Evolutionary conservation across 1,140 invertebrate species (phyloP).

Genomic region (Lucilia cuprina): DNA sequence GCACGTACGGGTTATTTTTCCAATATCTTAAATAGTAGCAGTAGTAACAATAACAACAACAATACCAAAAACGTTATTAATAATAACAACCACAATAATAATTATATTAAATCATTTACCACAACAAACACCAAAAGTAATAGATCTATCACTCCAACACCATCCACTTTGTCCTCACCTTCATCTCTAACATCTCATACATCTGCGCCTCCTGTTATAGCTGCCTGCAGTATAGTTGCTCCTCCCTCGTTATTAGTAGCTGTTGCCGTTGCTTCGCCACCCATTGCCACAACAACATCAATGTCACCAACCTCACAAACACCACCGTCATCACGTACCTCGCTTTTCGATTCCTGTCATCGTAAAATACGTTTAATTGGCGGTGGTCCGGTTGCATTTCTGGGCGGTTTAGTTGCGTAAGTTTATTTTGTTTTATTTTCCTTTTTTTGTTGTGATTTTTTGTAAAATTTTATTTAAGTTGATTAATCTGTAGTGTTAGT

Average conservation of each 20-base stretch:
- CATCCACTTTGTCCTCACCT: slow-evolving; percentile 22
- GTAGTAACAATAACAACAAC: slow-evolving; percentile 30
- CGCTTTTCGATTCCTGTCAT: slow-evolving; percentile 74
- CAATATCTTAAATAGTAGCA: slow-evolving; percentile 23
- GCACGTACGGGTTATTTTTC: slow-evolving; percentile 25
- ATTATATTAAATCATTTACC: slow-evolving; percentile 19
- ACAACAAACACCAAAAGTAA: background rate
- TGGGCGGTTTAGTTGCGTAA: slow-evolving; percentile 76
- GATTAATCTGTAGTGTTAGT: background rate
- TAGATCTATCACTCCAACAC: background rate
- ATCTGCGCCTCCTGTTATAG: background rate
- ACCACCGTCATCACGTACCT: slow-evolving; percentile 67
- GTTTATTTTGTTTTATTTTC: slow-evolving; percentile 54
- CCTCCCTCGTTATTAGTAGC: slow-evolving; percentile 33
- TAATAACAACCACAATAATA: slow-evolving; percentile 9
- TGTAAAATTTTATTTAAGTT: slow-evolving; percentile 15
- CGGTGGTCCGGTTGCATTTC: slow-evolving; percentile 69
- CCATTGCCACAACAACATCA: slow-evolving; percentile 6
- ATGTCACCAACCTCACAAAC: slow-evolving; percentile 60
- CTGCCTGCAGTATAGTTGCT: slow-evolving; percentile 7
- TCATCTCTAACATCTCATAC: slow-evolving; percentile 18
- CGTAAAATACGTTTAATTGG: slow-evolving; percentile 73
- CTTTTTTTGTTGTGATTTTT: slow-evolving; percentile 35
- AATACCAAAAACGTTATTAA: slow-evolving; percentile 1
- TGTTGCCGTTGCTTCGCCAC: slow-evolving; percentile 15